These are phyloP conservation scores for Heptranchias perlo DNA, from an alignment of 2,113 vertebrate genomes.

Conservation along the genomic window DNA sequence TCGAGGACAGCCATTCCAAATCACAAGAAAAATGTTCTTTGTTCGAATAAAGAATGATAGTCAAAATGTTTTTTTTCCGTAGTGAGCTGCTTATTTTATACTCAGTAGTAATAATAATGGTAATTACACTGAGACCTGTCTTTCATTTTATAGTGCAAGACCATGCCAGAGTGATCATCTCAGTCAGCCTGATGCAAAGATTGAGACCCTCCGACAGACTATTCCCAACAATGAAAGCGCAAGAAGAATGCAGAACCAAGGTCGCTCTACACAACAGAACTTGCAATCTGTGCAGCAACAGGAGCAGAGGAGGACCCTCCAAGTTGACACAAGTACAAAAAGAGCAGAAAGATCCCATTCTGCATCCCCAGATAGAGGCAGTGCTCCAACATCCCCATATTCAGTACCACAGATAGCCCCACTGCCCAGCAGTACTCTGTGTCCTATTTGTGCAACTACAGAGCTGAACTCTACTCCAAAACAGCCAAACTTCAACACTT, in stretches of 20 bases:
- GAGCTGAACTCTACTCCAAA: conserved; percentile 80
- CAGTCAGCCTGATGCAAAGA: conserved; percentile 1
- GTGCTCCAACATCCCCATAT: conserved; percentile 88
- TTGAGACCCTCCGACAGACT: neutral
- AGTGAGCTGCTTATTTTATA: too few species aligned
- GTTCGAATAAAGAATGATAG: neutral
- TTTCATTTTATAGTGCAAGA: conserved; percentile 29
- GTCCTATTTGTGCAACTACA: conserved; percentile 93
- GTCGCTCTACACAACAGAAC: conserved; percentile 17
- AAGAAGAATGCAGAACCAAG: conserved; percentile 33
- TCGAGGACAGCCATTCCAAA: neutral
- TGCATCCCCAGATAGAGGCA: conserved; percentile 78
- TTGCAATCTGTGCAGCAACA: conserved; percentile 40
- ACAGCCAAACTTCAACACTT: conserved; percentile 85
- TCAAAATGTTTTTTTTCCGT: neutral
- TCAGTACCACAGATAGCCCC: conserved; percentile 94
- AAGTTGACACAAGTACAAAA: conserved; percentile 62
- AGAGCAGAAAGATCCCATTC: conserved; percentile 63
- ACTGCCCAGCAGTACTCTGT: conserved; percentile 93
- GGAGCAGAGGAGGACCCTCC: conserved; percentile 55
- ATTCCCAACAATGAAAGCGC: conserved; percentile 27
- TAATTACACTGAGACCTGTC: neutral
- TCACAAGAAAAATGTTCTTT: neutral
- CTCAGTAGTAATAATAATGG: neutral
- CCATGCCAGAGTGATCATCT: neutral